phyloP scores from a whole-genome alignment of 2,113 vertebrate species.

The Polypterus senegalus region DNA sequence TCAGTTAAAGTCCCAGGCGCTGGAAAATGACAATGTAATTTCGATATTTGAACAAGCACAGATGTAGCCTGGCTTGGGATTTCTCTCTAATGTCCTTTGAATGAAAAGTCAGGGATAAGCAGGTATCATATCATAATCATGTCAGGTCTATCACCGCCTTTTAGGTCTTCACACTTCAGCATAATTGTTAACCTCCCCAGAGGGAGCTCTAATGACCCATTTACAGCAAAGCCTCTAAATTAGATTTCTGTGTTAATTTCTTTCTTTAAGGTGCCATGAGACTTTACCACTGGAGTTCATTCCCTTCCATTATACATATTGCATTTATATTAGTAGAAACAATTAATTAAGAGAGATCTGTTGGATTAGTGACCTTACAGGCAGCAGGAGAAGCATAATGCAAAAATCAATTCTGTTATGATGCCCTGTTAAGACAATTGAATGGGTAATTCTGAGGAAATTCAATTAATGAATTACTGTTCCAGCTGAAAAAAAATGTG shows the following conservation, averaged over 20 bases:
- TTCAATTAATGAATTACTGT: constrained; percentile 1
- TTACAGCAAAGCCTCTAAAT: constrained; percentile 44
- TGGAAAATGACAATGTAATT: no score
- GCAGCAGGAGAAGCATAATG: background rate
- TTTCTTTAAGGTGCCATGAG: constrained; percentile 19
- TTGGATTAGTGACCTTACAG: constrained; percentile 24
- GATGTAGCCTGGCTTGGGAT: background rate
- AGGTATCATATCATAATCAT: constrained; percentile 16
- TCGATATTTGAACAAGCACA: no score
- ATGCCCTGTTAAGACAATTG: background rate
- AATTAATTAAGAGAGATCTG: constrained; percentile 27
- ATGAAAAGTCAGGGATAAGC: constrained; percentile 21
- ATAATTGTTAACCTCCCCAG: constrained; percentile 34
- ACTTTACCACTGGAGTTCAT: constrained; percentile 32
- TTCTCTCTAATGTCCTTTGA: background rate
- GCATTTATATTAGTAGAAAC: constrained; percentile 33
- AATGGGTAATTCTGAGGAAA: background rate
- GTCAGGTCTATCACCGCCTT: constrained; percentile 33
- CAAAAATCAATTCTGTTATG: background rate
- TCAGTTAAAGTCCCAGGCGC: no score
- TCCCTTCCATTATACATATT: constrained; percentile 37
- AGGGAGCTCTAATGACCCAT: constrained; percentile 36
- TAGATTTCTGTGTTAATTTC: constrained; percentile 42
- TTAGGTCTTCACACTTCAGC: constrained; percentile 35
- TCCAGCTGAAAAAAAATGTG: background rate